A percentile compares a stretch with the other conserved stretches of the same genome.
Conservation (phyloP, 2,113 vertebrate species). For the Pelobates fuscus region DNA sequence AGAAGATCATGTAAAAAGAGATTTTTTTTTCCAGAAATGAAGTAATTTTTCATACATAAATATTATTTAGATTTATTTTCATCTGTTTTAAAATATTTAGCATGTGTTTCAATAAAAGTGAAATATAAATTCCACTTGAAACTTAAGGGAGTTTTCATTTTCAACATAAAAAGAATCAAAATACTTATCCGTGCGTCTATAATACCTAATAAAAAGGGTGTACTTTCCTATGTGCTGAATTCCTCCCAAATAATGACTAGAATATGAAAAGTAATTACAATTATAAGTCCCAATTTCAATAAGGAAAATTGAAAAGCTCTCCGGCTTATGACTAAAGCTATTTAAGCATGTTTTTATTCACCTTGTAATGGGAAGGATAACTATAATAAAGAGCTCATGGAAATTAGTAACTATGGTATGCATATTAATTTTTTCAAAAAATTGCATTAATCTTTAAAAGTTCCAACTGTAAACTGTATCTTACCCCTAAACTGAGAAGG, state of each 20-base stretch:
- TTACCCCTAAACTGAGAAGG: not conserved
- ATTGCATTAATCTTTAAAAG: too few species aligned
- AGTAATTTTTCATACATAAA: too few species aligned
- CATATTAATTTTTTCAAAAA: slow-evolving; percentile 20
- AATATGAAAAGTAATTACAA: slow-evolving; percentile 32
- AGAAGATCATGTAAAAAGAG: too few species aligned
- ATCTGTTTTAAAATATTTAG: too few species aligned
- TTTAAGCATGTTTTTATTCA: slow-evolving; percentile 24
- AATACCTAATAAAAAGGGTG: not conserved
- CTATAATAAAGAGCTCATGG: not conserved
- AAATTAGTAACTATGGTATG: slow-evolving; percentile 20
- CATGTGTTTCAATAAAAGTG: too few species aligned
- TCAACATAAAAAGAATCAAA: not conserved
- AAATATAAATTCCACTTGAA: too few species aligned
- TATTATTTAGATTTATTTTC: too few species aligned
- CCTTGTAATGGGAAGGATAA: slow-evolving; percentile 22
- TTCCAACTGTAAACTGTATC: too few species aligned
- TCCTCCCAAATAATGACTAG: slow-evolving; percentile 6
- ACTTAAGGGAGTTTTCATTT: not conserved
- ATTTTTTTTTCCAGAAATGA: too few species aligned
- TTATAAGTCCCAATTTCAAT: slow-evolving; percentile 26
- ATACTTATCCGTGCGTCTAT: not conserved
- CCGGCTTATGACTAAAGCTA: slow-evolving; percentile 13
- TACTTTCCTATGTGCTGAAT: not conserved
- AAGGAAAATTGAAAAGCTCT: slow-evolving; percentile 24